Evolutionary conservation across 2,797 vertebrate species (phyloP), one percentile per base, ranked within the genome.

Genomic region (Dipus sagitta): DNA sequence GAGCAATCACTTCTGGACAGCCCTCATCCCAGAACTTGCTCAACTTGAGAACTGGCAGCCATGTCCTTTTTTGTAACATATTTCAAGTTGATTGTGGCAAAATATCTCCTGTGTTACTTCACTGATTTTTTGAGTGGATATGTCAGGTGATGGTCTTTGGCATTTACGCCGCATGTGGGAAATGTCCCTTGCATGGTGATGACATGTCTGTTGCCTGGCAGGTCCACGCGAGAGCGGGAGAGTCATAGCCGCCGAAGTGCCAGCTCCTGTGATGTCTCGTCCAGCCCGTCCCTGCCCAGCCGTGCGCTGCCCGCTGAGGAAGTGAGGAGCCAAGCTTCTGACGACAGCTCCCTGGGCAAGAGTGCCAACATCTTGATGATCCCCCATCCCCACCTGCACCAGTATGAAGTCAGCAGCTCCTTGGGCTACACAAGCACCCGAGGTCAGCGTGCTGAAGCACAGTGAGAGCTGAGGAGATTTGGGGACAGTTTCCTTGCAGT

Each of bases 321-420:
- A 87, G 99, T 99, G 94, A 98, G 99, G 26, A 99, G 99, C 97
- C 98, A 99, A 96, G 99, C 99, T 6, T 99, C 99, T 0, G 99
- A 99, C 0, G 99, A 99, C 94, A 99, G 99, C 96, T 98, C 98
- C 0, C 97, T 99, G 97, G 99, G 99, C 34, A 99, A 98, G 54
- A 98, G 99, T 58, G 99, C 99, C 97, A 99, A 99, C 97, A 99
- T 99, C 97, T 97, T 99, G 76, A 98, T 99, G 87, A 99, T 99
- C 93, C 99, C 99, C 0, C 98, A 99, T 3, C 97, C 98, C 13
- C 98, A 99, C 82, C 97, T 98, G 4, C 98, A 98, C 92, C 99
- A 99, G 95, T 99, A 99, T 62, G 99, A 99, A 98, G 99, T 99
- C 98, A 99, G 99, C 98, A 99, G 99, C 97, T 99, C 99, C 18